These are phyloP conservation scores for Papilio demoleus DNA, from an alignment of 2,888 invertebrate genomes.

Conservation along the genomic window DNA sequence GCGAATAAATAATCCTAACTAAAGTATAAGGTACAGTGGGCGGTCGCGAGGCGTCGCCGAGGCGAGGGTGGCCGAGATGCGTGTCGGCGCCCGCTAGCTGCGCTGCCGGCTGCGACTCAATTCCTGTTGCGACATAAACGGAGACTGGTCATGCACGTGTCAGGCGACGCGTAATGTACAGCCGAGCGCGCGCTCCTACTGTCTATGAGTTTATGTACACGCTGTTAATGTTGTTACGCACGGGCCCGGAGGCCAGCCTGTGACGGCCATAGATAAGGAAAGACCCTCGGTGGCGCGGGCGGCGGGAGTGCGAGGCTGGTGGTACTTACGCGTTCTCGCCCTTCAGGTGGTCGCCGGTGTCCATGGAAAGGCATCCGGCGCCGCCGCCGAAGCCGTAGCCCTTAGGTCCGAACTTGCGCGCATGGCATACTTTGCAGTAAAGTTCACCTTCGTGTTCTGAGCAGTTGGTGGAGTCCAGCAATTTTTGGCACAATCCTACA, in stretches of 20 bases:
- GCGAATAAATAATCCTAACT: conserved; percentile 83
- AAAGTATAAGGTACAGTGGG: conserved; percentile 79
- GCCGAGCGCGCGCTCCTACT: conserved; percentile 81
- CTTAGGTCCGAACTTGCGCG: conserved; percentile 98
- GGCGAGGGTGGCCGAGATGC: conserved; percentile 69
- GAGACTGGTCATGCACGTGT: conserved; percentile 83
- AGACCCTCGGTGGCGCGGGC: conserved; percentile 83
- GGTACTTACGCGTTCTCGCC: conserved; percentile 88
- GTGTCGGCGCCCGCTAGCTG: conserved; percentile 78
- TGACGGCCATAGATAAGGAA: conserved; percentile 82
- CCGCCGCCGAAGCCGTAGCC: conserved; percentile 99
- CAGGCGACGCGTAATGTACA: conserved; percentile 81
- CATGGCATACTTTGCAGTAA: conserved; percentile 99
- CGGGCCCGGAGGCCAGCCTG: conserved; percentile 78
- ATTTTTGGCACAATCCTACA: conserved; percentile 97
- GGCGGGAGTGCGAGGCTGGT: conserved; percentile 71
- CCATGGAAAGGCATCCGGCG: conserved; percentile 98
- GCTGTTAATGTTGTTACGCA: conserved; percentile 83
- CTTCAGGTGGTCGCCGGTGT: conserved; percentile 95
- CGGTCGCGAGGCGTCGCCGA: conserved; percentile 78
- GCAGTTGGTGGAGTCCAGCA: conserved; percentile 99
- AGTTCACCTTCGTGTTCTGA: conserved; percentile 98
- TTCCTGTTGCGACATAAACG: conserved; percentile 84
- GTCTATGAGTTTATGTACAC: conserved; percentile 81
- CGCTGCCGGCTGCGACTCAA: conserved; percentile 78